Conservation (phyloP, 1,140 invertebrate species). For the Homalodisca vitripennis region DNA sequence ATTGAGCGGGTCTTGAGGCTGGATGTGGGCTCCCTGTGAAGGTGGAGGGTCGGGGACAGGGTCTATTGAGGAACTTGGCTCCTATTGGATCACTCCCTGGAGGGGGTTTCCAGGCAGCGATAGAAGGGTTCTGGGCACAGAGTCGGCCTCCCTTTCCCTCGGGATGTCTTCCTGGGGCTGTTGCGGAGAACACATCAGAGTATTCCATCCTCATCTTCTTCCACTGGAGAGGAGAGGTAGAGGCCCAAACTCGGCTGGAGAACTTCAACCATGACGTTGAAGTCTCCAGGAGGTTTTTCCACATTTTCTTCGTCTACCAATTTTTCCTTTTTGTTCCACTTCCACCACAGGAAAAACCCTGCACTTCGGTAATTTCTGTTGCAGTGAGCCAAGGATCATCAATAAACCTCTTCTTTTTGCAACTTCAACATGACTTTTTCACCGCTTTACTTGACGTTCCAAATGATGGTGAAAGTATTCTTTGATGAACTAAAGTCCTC, state of each 20-base stretch:
- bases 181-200: conserved; percentile 62
- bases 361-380: conserved; percentile 38
- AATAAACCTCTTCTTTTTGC: conserved; percentile 30
- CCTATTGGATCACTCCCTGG: conserved; percentile 41
- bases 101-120: conserved; percentile 41
- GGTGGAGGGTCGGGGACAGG: conserved; percentile 65
- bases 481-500: conserved; percentile 7
- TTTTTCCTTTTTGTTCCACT: conserved; percentile 22
- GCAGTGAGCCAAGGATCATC: conserved; percentile 39
- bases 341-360: conserved; percentile 38
- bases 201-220: conserved; percentile 74
- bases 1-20: conserved; percentile 77
- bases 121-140: conserved; percentile 50
- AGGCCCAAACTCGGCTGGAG: conserved; percentile 68
- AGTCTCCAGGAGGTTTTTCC: conserved; percentile 41
- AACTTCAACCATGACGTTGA: conserved; percentile 43
- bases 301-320: conserved; percentile 8
- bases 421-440: conserved; percentile 27
- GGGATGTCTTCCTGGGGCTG: conserved; percentile 42
- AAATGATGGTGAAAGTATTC: conserved; percentile 13
- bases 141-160: conserved; percentile 50
- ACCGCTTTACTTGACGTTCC: neutral
- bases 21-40: conserved; percentile 61
- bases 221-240: conserved; percentile 73
- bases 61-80: conserved; percentile 35